Base-by-base conservation (phyloP, 2,113 vertebrate species). In the Zapornia atra region DNA sequence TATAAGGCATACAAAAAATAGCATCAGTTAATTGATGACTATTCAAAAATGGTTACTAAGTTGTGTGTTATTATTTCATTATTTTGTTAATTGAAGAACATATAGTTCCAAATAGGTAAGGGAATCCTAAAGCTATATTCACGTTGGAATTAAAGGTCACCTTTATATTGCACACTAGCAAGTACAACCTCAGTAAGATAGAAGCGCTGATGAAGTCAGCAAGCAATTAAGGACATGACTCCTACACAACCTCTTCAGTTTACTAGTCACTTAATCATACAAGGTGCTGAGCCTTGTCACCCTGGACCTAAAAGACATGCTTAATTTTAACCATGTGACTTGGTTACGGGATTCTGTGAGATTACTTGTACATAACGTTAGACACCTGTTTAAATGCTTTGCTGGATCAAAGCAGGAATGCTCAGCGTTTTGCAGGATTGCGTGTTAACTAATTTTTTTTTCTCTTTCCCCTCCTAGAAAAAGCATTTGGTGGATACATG, bases 151-250 rank as follows among this genome's bases (percentile, higher is more conserved):
- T 76, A 86, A 93, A 96, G 96, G 96, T 97, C 81, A 96, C 92
- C 88, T 95, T 86, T 83, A 70, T 83, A 53, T 34, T 50, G 24
- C 76, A 83, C 24, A 28, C 19, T 61, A 79, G 61, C 83, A 82
- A 86, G 82, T 53, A 85, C 21, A 84, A 26, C 34, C 77, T 78
- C 44, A n/a, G 69, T 75, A 79, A 78, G 57, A 93, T 50, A 46
- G 31, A 90, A 75, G 85, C 0, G 25, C 77, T 88, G 88, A 84
- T 95, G 88, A 94, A 95, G 95, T 96, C 95, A 96, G 94, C 88
- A 96, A 94, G 94, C 86, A 97, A 93, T 89, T 92, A 95, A 97
- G 96, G 95, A 92, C 96, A 86, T 40, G 92, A 94, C 94, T 96
- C 83, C 92, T 72, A 90, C 92, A 79, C 91, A 94, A 80, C 80